Evolutionary conservation across 2,797 vertebrate species (phyloP), one percentile per base, ranked within the genome.

Genomic region (Nyctibius grandis): DNA sequence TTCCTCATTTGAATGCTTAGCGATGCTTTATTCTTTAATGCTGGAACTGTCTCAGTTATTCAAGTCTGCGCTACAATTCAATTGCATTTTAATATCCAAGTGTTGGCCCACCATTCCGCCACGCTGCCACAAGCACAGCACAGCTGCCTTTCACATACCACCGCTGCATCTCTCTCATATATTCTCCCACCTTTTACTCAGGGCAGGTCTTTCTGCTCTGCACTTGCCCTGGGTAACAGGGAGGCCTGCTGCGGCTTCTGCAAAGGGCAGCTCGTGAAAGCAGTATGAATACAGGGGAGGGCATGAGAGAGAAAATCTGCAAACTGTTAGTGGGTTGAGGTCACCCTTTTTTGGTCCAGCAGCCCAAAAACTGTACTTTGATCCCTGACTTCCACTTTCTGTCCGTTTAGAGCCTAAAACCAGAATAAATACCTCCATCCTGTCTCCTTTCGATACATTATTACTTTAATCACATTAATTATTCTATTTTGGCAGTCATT

Each of bases 391-490:
- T 68, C 69, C 6, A 54, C 68, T 86, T 78, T 77, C 25, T 88
- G 31, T 48, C 56, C 31, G 64, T 88, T 85, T 47, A 22, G n/a
- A 94, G 38, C 36, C 59, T 78, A 65, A 90, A 82, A 20, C 1
- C 29, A 48, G 67, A 60, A 38, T 18, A 76, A 82, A 80, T 60
- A 15, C 17, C 44, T 73, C 44, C 45, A 63, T 48, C n/a, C 34
- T 70, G 36, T 29, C 77, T 84, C 51, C 29, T 95, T 93, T 29
- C 4, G 3, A 72, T 74, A 67, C 1, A 4, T n/a, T n/a, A 36
- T 36, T 51, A 60, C 31, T 88, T 85, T 53, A 90, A 91, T 84
- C 68, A 77, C 38, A 79, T 79, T 85, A 85, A 92, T 91, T 93
- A 72, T 83, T 90, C 59, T 65, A 18, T 78, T 95, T 88, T 92